These are phyloP conservation scores for Molossus molossus DNA, from an alignment of 2,797 vertebrate genomes.

Conservation along the genomic window DNA sequence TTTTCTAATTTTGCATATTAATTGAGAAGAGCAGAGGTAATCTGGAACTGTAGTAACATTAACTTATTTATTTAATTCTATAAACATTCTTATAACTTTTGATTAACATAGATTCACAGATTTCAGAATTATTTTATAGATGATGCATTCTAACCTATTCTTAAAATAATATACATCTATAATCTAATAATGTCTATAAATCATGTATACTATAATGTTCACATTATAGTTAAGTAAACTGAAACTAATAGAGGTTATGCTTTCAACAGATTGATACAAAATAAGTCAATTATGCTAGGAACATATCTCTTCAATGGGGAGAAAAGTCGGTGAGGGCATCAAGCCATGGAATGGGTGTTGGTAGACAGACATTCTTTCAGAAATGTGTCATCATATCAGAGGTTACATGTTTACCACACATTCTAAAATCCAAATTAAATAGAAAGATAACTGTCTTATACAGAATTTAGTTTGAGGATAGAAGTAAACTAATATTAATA, in stretches of 20 bases:
- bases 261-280: neutral
- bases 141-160: neutral
- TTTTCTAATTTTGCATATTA: conserved; percentile 11
- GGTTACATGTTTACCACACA: neutral
- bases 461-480: neutral
- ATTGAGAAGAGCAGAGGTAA: neutral
- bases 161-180: neutral
- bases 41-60: conserved; percentile 1
- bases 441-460: neutral
- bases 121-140: neutral
- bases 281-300: neutral
- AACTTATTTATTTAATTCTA: neutral
- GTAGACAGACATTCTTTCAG: neutral
- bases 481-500: neutral
- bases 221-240: neutral
- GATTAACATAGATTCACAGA: neutral
- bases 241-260: neutral
- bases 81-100: neutral
- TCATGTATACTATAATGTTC: neutral
- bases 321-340: neutral
- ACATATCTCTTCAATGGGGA: neutral
- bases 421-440: conserved; percentile 15
- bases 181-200: neutral
- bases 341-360: neutral
- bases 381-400: neutral